These are phyloP conservation scores for Rhombomys opimus DNA, from an alignment of 2,113 vertebrate genomes.

Conservation along the genomic window DNA sequence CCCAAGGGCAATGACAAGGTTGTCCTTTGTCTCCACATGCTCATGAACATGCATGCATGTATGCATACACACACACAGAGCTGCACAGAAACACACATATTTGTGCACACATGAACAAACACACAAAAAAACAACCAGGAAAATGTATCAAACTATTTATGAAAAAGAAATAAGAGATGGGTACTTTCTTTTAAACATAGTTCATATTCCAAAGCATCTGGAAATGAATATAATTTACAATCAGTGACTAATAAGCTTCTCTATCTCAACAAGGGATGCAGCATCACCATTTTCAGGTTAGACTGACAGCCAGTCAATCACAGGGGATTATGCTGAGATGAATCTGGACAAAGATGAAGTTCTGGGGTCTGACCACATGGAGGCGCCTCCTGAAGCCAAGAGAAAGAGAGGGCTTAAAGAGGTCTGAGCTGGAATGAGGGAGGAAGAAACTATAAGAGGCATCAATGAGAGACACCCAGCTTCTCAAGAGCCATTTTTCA, in stretches of 20 bases:
- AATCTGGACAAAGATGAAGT: background rate
- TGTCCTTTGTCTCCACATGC: background rate
- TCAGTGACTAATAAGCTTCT: conserved; percentile 4
- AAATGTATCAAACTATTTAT: background rate
- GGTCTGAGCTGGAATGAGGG: background rate
- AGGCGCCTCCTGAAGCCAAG: background rate
- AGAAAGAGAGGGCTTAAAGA: background rate
- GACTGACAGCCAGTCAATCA: background rate
- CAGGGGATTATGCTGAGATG: background rate
- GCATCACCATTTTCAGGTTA: background rate
- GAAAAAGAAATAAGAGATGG: background rate
- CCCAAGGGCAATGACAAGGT: background rate
- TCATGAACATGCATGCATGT: background rate
- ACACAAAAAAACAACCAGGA: background rate
- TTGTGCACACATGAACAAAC: background rate
- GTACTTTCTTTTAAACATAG: conserved; percentile 30
- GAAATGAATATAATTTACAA: conserved; percentile 1
- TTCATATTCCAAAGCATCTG: background rate
- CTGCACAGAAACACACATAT: background rate
- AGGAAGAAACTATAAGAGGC: background rate
- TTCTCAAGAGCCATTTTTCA: background rate
- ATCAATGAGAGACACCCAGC: background rate
- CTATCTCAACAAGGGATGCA: background rate
- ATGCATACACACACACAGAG: background rate
- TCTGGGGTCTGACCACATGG: background rate